Conservation (phyloP, 2,113 vertebrate species). For the Piaya cayana region DNA sequence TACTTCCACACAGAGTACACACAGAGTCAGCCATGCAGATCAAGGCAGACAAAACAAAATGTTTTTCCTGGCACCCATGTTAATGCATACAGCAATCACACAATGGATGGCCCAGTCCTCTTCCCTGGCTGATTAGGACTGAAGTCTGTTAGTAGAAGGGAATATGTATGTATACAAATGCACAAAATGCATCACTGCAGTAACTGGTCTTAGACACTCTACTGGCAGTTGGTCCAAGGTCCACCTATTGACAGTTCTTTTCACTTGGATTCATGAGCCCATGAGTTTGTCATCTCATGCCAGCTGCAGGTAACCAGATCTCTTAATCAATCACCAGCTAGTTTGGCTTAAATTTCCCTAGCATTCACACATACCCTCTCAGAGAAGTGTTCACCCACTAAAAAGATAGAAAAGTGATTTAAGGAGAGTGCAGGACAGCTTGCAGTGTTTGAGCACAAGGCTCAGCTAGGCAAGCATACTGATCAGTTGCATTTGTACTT, state of each 20-base stretch:
- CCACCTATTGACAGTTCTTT: background rate
- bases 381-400: background rate
- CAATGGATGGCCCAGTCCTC: rapidly evolving
- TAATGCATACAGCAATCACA: background rate
- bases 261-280: background rate
- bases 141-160: background rate
- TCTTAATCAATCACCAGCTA: background rate
- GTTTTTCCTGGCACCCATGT: background rate
- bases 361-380: background rate
- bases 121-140: background rate
- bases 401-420: background rate
- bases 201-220: background rate
- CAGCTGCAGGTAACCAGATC: background rate
- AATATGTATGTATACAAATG: background rate
- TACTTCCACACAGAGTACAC: background rate
- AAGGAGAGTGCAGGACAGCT: background rate
- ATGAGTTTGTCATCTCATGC: background rate
- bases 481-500: background rate
- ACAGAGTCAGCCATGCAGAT: background rate
- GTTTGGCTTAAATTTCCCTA: background rate
- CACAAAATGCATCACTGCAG: background rate
- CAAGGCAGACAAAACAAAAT: background rate
- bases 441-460: background rate
- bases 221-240: background rate
- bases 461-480: background rate